Percentiles rank a stretch among this genome's conserved stretches.
Conservation (phyloP, 2,888 invertebrate species). For the Papilio gigon region DNA sequence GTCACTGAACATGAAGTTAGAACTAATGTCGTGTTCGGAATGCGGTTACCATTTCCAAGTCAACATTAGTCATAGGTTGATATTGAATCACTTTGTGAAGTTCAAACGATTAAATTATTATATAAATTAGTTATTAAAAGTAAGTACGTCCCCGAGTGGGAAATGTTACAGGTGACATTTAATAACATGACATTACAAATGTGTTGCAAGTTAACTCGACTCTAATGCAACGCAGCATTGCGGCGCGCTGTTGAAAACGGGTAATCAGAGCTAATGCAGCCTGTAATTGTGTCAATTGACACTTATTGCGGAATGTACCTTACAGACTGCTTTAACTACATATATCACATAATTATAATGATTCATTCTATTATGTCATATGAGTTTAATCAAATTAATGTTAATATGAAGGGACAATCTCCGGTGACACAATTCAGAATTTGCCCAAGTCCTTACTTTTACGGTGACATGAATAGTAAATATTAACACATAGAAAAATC, state of each 20-base stretch:
- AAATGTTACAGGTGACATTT: slow-evolving; percentile 32
- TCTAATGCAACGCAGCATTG: slow-evolving; percentile 18
- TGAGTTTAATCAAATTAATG: not conserved
- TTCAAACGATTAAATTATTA: not conserved
- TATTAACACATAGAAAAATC: no score
- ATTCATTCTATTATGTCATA: not conserved
- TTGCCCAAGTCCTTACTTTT: no score
- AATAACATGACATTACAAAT: slow-evolving; percentile 24
- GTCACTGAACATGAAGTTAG: no score
- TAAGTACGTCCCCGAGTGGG: slow-evolving; percentile 10
- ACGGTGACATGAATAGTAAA: no score
- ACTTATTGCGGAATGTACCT: slow-evolving; percentile 29
- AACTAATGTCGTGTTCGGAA: not conserved
- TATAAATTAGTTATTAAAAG: not conserved
- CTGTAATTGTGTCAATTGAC: slow-evolving; percentile 39
- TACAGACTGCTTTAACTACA: not conserved
- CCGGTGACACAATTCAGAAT: no score
- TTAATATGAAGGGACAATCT: not conserved
- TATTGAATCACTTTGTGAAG: not conserved
- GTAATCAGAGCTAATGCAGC: slow-evolving; percentile 32
- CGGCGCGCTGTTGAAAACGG: slow-evolving; percentile 31
- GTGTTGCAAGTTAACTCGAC: slow-evolving; percentile 15
- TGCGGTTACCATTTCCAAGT: not conserved
- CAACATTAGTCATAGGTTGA: not conserved
- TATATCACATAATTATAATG: not conserved